These are phyloP conservation scores for Choloepus hoffmanni DNA, from an alignment of 2,113 vertebrate genomes.

Conservation along the genomic window DNA sequence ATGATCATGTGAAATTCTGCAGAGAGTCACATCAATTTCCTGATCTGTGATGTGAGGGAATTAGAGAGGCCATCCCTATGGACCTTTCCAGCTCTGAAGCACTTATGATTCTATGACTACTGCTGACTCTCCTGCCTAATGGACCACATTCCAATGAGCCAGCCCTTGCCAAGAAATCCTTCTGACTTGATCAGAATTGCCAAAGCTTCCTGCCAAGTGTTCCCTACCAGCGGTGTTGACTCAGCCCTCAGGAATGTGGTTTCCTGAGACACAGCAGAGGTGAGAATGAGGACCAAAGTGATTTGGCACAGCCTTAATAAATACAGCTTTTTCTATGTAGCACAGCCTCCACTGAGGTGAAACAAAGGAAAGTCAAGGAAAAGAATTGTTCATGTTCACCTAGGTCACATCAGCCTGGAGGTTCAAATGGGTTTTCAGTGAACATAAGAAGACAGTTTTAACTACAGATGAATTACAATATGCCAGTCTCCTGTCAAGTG, in stretches of 20 bases:
- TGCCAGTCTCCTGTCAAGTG: conserved; percentile 19
- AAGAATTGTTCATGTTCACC: background rate
- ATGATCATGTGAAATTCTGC: background rate
- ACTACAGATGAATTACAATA: background rate
- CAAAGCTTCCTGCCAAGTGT: conserved; percentile 8
- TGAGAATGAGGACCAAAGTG: conserved; percentile 12
- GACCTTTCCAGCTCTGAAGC: background rate
- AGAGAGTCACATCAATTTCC: background rate
- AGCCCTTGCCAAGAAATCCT: conserved; percentile 42
- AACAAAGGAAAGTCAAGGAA: background rate
- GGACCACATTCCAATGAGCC: background rate
- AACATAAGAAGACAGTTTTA: conserved; percentile 25
- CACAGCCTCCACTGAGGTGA: background rate
- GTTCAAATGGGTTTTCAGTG: background rate
- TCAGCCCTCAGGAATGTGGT: conserved; percentile 15
- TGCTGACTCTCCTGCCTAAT: background rate
- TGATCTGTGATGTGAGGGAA: background rate
- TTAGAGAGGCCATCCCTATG: background rate
- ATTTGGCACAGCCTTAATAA: conserved; percentile 34
- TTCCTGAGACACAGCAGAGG: conserved; percentile 31
- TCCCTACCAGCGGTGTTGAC: background rate
- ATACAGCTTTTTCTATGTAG: background rate
- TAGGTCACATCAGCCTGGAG: background rate
- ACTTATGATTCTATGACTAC: background rate
- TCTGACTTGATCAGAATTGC: background rate